Base-by-base conservation (phyloP, 2,797 vertebrate species). In the Phaenicophaeus curvirostris region DNA sequence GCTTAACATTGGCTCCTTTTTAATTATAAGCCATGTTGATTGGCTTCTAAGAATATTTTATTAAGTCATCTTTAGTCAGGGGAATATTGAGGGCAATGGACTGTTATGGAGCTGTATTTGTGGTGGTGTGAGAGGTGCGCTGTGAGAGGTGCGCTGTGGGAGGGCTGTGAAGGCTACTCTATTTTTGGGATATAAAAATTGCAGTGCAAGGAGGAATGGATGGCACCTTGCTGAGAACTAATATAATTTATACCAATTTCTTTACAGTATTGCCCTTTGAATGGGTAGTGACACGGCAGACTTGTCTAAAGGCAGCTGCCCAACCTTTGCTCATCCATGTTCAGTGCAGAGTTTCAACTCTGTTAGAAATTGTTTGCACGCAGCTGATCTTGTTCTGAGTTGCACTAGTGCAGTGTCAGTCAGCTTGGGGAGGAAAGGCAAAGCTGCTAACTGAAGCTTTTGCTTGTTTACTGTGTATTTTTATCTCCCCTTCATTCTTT, bases 381-480 rank as follows among this genome's bases (percentile, higher is more conserved):
- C 69, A 94, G 82, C 90, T 87, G 78, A 66, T 92, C 65, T 89
- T 16, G 2, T 92, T 77, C 61, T 77, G 81, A 90, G 85, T 83
- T 87, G 77, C 55, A 50, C 20, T 91, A 65, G 81, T 93, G 68
- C 65, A 50, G 72, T 84, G 91, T 91, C 90, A 69, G 37, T 86
- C 42, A 88, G 82, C 63, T 53, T 80, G 50, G 67, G 74, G 86
- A 96, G 46, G 73, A 90, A 88, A 93, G 77, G 73, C 21, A 94
- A 92, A 96, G 72, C 68, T 85, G 68, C 48, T 96, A 93, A 73
- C 77, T 94, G 73, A 69, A 95, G 79, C 35, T 75, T 75, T 94
- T 95, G 58, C 87, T 97, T 97, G 90, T 97, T 97, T 97, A 88
- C 67, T 77, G 42, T 86, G 19, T 96, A 94, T 97, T 97, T 97